Percentiles rank a stretch among this genome's conserved stretches.
Evolutionary conservation across 2,797 vertebrate species (phyloP).

Genomic region (Thamnophis elegans): DNA sequence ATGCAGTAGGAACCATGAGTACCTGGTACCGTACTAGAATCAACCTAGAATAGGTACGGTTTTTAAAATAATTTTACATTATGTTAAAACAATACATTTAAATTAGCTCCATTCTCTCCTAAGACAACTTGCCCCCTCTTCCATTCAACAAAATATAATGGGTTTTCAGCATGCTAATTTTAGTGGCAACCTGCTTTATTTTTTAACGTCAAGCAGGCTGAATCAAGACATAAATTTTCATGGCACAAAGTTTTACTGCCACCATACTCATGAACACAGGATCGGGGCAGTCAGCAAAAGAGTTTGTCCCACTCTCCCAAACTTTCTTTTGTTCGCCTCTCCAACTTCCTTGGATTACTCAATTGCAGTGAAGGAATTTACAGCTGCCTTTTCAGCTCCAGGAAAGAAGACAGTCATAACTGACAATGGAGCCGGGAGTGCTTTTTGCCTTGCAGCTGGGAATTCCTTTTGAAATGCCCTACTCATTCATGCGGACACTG

Average conservation of each 20-base stretch:
- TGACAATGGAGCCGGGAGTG: neutral
- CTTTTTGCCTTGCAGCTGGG: neutral
- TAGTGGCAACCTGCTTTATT: neutral
- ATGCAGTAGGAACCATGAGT: neutral
- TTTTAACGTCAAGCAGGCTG: neutral
- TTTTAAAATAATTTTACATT: neutral
- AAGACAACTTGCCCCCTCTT: neutral
- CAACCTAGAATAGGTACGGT: neutral
- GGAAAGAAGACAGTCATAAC: neutral
- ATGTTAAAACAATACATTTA: neutral
- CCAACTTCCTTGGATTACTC: neutral
- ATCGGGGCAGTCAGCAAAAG: neutral
- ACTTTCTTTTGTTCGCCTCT: neutral
- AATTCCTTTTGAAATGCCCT: neutral
- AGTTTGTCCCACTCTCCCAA: neutral
- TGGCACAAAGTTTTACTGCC: neutral
- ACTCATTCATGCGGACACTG: slow-evolving; percentile 54
- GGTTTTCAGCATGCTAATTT: neutral
- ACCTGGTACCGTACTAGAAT: neutral
- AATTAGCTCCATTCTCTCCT: neutral
- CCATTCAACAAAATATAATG: neutral
- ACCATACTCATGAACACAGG: neutral
- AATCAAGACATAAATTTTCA: too few species aligned
- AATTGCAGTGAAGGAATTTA: neutral
- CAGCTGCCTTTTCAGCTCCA: too few species aligned